Percentiles rank a stretch among this genome's conserved stretches.
Conservation (phyloP, 1,140 invertebrate genomes). For the Anoplolepis gracilipes region DNA sequence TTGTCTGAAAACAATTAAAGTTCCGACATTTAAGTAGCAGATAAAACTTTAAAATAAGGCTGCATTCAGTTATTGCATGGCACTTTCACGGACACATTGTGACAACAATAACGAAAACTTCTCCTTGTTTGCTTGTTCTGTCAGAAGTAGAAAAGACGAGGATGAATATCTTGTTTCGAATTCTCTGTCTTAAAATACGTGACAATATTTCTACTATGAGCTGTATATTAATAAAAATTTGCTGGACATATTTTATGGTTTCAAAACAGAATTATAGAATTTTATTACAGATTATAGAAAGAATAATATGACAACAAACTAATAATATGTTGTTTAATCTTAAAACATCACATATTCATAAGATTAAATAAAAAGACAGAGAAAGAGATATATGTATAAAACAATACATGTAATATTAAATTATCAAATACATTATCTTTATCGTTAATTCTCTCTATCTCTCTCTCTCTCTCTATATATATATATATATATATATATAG, state of each 20-base stretch:
- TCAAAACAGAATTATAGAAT: not conserved
- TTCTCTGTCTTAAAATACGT: not conserved
- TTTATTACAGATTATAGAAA: not conserved
- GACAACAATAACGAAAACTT: not conserved
- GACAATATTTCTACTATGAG: conserved; percentile 18
- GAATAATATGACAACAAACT: not conserved
- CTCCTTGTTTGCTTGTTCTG: conserved; percentile 37
- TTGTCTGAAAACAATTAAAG: not conserved
- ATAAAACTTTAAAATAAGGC: conserved; percentile 18
- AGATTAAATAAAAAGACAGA: not conserved
- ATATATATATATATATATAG: too few species aligned
- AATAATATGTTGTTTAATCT: not conserved
- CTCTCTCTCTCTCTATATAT: too few species aligned
- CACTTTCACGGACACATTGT: conserved; percentile 18
- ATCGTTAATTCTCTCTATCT: too few species aligned
- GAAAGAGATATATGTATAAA: too few species aligned
- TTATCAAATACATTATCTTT: too few species aligned
- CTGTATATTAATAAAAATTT: not conserved
- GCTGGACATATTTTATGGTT: not conserved
- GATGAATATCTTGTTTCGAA: conserved; percentile 1
- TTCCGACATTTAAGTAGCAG: conserved; percentile 24
- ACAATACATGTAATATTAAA: too few species aligned
- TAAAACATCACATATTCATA: not conserved
- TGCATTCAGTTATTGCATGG: conserved; percentile 7
- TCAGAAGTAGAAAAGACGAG: not conserved